Evolutionary conservation across 1,140 invertebrate species (phyloP), one percentile per base, ranked within the genome.

Genomic region (Rhizoglyphus robini): DNA sequence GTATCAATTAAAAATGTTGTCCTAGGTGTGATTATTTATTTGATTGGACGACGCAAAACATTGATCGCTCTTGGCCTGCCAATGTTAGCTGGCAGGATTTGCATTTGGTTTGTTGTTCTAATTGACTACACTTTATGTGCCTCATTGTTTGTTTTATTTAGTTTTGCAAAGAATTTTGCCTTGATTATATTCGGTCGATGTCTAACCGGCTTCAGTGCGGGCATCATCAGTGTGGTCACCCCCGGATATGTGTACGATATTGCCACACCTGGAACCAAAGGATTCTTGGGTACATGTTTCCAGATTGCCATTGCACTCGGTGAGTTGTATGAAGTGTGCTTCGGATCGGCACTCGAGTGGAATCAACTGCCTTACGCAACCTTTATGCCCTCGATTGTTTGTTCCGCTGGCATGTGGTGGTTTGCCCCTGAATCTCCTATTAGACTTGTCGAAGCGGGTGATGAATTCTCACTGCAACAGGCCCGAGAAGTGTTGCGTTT

Each of bases 211-310:
- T 69, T 85, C 48, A 79, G 79, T 41, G 78, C 80, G 64, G 84
- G 84, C 2, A 76, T 84, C 47, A 76, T 79, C 0, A 76, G 80
- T 13, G 82, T 83, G 4, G 77, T 79, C 18, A 77, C 77, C 8
- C 83, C 85, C 1, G 85, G 91, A 63, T 94, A 93, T 76, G 83
- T 93, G 68, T 88, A 87, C 64, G 90, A 95, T 79, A 90, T 91
- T 70, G 86, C 88, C 15, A 83, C 88, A 31, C 86, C 88, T 11
- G 83, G 87, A 60, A 85, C 86, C 1, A 79, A 90, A 69, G 89
- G 89, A 18, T 80, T 84, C 0, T 75, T 91, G 0, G 88, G 88
- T 13, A 87, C 88, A 0, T 83, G 88, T 65, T 82, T 90, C 67
- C 88, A 92, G 71, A 75, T 88, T 11, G 11, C 65, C 4, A 30